Conservation (phyloP, 2,888 invertebrate species). For the Ptychoptera albimana region DNA sequence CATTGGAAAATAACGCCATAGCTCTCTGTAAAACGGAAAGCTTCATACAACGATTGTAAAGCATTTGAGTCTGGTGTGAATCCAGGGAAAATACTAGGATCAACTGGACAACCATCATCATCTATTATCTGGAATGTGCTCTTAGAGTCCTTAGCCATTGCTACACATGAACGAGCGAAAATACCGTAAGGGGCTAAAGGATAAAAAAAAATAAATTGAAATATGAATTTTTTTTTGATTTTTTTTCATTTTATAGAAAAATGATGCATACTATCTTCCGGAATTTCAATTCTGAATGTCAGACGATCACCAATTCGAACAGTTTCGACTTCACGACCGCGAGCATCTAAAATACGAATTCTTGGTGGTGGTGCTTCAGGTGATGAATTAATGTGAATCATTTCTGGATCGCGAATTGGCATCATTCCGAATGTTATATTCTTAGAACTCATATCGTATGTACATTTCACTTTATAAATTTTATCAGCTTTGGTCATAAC, state of each 20-base stretch:
- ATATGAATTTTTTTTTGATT: constrained; percentile 1
- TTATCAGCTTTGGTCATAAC: constrained; percentile 95
- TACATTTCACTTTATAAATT: constrained; percentile 91
- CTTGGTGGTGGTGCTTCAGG: constrained; percentile 90
- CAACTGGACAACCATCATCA: constrained; percentile 87
- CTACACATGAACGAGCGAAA: constrained; percentile 88
- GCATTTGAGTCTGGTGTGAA: constrained; percentile 85
- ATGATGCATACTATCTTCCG: constrained; percentile 72
- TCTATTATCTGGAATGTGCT: constrained; percentile 93
- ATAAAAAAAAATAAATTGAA: constrained; percentile 19
- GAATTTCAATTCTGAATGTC: constrained; percentile 90
- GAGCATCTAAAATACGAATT: constrained; percentile 77
- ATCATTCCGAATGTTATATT: constrained; percentile 96
- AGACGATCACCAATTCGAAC: constrained; percentile 88
- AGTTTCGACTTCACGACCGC: constrained; percentile 79
- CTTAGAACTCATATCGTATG: constrained; percentile 91
- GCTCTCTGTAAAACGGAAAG: constrained; percentile 89
- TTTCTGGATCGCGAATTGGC: constrained; percentile 90
- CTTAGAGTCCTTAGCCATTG: constrained; percentile 93
- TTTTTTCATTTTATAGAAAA: neutral
- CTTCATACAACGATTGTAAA: constrained; percentile 80
- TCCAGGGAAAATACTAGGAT: constrained; percentile 84
- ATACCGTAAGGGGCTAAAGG: constrained; percentile 95
- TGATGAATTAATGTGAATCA: constrained; percentile 89
- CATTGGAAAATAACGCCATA: constrained; percentile 96